phyloP scores from a whole-genome alignment of 1,140 invertebrate species.

The Myzus persicae region DNA sequence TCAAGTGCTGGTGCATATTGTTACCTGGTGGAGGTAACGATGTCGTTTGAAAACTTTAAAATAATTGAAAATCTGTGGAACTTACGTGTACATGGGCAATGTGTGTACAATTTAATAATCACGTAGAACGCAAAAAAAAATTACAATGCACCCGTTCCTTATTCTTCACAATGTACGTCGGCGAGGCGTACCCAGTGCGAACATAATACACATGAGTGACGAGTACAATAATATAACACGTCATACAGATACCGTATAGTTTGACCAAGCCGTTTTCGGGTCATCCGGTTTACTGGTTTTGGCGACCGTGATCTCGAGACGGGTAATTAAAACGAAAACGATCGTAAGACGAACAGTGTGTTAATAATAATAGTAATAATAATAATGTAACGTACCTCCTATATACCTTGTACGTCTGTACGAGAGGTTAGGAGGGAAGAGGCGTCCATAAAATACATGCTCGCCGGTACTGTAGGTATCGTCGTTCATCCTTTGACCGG shows the following conservation, averaged over 20 bases:
- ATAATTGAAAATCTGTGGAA: neutral
- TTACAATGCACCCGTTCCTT: neutral
- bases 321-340: slow-evolving; percentile 23
- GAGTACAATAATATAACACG: neutral
- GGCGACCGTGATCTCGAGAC: neutral
- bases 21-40: too few species aligned
- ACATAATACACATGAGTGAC: neutral
- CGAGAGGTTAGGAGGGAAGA: neutral
- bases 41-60: too few species aligned
- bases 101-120: neutral
- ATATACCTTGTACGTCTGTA: neutral
- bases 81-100: neutral
- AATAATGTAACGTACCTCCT: neutral
- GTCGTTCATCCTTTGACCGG: neutral
- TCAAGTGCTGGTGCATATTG: too few species aligned
- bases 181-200: neutral
- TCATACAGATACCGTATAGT: neutral
- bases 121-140: neutral
- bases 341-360: neutral
- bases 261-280: slow-evolving; percentile 23
- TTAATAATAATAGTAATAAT: neutral
- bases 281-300: slow-evolving; percentile 48
- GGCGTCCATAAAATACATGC: neutral
- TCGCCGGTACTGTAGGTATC: neutral
- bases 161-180: neutral